Conservation (phyloP, 2,888 invertebrate species). For the Oscheius sp. region DNA sequence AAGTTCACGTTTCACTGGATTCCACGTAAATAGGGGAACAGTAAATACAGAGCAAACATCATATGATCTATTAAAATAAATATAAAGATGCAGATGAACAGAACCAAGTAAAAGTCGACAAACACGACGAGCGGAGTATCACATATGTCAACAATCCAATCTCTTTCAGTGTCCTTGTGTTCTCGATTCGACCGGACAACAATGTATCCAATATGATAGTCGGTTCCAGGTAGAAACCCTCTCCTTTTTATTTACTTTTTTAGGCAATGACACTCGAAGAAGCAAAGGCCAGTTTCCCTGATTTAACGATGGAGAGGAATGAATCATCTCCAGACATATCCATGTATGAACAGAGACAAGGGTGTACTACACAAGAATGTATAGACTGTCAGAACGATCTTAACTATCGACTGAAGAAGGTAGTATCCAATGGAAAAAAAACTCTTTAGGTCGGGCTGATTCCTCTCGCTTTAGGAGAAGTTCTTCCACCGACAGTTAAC, state of each 20-base stretch:
- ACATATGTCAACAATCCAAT: conserved; percentile 9
- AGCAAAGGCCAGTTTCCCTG: conserved; percentile 54
- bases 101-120: too few species aligned
- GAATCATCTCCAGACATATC: conserved; percentile 9
- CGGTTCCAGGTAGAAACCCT: conserved; percentile 18
- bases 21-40: too few species aligned
- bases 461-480: conserved; percentile 36
- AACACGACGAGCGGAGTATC: conserved; percentile 9
- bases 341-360: conserved; percentile 16
- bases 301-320: conserved; percentile 45
- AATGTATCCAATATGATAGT: conserved; percentile 44
- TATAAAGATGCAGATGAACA: too few species aligned
- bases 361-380: conserved; percentile 40
- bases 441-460: conserved; percentile 42
- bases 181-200: conserved; percentile 6
- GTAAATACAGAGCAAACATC: too few species aligned
- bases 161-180: conserved; percentile 33
- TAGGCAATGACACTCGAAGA: conserved; percentile 56
- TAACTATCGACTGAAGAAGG: conserved; percentile 38
- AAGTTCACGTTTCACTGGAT: too few species aligned
- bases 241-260: not conserved
- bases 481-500: conserved; percentile 34
- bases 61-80: too few species aligned
- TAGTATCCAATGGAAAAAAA: not conserved
- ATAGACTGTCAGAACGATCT: conserved; percentile 43